Evolutionary conservation across 2,113 vertebrate species (phyloP).

Genomic region (Redunca redunca): DNA sequence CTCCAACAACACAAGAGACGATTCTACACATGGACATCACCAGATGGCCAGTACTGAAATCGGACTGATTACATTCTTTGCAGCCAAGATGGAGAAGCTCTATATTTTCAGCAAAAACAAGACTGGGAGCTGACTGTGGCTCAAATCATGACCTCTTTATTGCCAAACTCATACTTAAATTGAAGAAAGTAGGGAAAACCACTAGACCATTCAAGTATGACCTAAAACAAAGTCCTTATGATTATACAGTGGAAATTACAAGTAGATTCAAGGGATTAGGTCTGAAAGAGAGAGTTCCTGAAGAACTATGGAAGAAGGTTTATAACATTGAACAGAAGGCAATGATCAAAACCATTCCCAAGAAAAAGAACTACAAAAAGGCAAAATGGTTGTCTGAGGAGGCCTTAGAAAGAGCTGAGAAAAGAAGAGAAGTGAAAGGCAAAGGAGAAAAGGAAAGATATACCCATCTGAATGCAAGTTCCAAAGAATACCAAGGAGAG

Average conservation of each 20-base stretch:
- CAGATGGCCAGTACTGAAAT: not conserved
- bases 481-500: not conserved
- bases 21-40: not conserved
- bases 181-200: not conserved
- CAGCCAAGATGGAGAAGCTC: not conserved
- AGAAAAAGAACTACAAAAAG: not conserved
- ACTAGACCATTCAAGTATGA: not conserved
- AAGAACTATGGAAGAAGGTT: not conserved
- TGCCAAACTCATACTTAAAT: not conserved
- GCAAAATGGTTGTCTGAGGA: not conserved
- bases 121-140: not conserved
- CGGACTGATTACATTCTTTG: not conserved
- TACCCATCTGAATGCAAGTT: not conserved
- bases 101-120: not conserved
- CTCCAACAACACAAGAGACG: not conserved
- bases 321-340: not conserved
- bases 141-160: not conserved
- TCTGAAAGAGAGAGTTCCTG: not conserved
- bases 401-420: not conserved
- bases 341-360: not conserved
- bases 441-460: not conserved
- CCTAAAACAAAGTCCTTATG: not conserved
- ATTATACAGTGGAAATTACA: not conserved
- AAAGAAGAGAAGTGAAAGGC: not conserved
- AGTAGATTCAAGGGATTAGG: not conserved